Conservation (phyloP, 2,888 invertebrate species). For the Endomychus coccineus region DNA sequence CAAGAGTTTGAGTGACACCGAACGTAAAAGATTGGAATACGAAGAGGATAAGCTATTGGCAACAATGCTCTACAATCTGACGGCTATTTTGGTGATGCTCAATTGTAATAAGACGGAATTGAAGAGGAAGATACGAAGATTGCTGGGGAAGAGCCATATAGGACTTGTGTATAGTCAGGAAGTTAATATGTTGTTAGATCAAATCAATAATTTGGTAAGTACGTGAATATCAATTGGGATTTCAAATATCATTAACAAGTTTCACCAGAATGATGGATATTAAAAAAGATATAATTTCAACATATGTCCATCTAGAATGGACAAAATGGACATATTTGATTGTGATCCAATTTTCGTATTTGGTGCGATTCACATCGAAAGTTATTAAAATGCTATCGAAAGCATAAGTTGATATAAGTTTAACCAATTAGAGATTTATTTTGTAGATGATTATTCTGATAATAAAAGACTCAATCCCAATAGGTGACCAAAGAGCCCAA, state of each 20-base stretch:
- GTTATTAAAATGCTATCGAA: too few relatives aligned
- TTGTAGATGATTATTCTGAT: too few relatives aligned
- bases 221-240: background rate
- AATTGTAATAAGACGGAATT: slow-evolving; percentile 78
- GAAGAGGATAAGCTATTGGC: slow-evolving; percentile 95
- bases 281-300: too few relatives aligned
- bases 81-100: slow-evolving; percentile 91
- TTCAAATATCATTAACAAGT: slow-evolving; percentile 1
- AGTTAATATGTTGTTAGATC: slow-evolving; percentile 92
- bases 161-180: slow-evolving; percentile 96
- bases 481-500: too few relatives aligned
- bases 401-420: too few relatives aligned
- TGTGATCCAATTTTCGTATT: too few relatives aligned
- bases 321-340: too few relatives aligned
- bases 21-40: slow-evolving; percentile 89
- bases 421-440: too few relatives aligned
- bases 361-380: too few relatives aligned
- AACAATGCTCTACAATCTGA: slow-evolving; percentile 92
- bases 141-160: slow-evolving; percentile 97
- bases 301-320: too few relatives aligned
- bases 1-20: slow-evolving; percentile 85
- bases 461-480: too few relatives aligned
- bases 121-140: slow-evolving; percentile 77
- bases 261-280: too few relatives aligned
- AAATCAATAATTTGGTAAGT: slow-evolving; percentile 85